Evolutionary conservation across 2,113 vertebrate genomes (phyloP), one percentile per base, ranked within the genome.

Genomic region (Campylomormyrus tamandua): DNA sequence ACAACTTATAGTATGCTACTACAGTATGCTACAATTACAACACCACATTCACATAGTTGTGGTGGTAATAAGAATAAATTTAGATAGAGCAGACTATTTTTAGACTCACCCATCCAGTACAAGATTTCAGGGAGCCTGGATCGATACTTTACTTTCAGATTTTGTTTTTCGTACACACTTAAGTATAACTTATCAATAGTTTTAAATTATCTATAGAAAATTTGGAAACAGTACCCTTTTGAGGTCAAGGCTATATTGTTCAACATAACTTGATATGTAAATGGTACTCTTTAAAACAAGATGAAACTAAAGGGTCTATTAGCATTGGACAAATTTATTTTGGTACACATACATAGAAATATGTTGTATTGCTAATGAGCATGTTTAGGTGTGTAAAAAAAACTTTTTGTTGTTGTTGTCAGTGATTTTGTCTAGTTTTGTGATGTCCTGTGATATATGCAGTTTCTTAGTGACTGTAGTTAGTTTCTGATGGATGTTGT

Each of bases 341-440:
- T 35, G 27, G 70, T 35, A 17, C 15, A 39, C 13, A 35, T 74
- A 15, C 11, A 74, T 42, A n/a, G 8, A 42, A 53, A 66, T 1
- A 90, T 87, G 89, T 85, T 90, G 90, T 88, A 27, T 66, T 90
- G 90, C 90, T 90, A 88, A 90, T 88, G 90, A 42, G 70, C 46
- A 83, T 85, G 42, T 83, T 49, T 48, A n/a, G 17, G 8, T 35
- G 3, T 83, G 15, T 48, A 83, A 83, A 83, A 83, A 83, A 7
- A 70, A 1, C 3, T 13, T 70, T 31, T 70, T 48, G 83, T 24
- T 8, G 3, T 21, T 83, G 35, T 8, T 24, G 19, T 48, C 39
- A 24, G 42, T 84, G 21, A 21, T 24, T 11, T 83, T 13, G 83
- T n/a, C 7, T 84, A 84, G 45, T 24, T 84, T 48, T 84, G 83